These are phyloP conservation scores for Hipposideros larvatus DNA, from an alignment of 2,797 vertebrate species.

Conservation along the genomic window DNA sequence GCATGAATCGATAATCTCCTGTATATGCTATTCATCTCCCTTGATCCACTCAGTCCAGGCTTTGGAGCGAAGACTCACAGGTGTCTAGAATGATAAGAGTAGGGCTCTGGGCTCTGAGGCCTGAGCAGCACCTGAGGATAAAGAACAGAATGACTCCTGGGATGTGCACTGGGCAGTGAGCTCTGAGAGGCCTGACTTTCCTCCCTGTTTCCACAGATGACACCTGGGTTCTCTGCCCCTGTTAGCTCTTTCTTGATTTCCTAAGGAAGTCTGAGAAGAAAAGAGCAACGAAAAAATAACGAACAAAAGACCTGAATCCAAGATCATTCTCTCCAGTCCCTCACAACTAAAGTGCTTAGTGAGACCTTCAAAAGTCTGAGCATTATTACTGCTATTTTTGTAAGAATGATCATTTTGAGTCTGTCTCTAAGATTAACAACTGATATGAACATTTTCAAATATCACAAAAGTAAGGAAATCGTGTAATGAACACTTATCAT, in stretches of 20 bases:
- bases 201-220: not conserved
- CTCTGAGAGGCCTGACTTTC: not conserved
- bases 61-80: not conserved
- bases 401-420: not conserved
- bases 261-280: not conserved
- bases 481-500: not conserved
- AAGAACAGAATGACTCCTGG: not conserved
- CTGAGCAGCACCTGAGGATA: not conserved
- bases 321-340: not conserved
- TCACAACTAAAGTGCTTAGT: not conserved
- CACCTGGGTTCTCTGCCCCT: rapidly evolving
- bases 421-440: not conserved
- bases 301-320: not conserved
- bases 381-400: not conserved
- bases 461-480: not conserved
- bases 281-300: not conserved
- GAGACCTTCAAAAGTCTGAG: not conserved
- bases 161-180: not conserved
- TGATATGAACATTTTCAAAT: not conserved
- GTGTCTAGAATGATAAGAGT: not conserved
- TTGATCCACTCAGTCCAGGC: not conserved
- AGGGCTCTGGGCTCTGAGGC: not conserved
- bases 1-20: not conserved
- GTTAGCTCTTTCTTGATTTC: not conserved
- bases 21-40: not conserved